phyloP scores from a whole-genome alignment of 2,888 invertebrate genomes.

The Marasmarcha lunaedactyla region DNA sequence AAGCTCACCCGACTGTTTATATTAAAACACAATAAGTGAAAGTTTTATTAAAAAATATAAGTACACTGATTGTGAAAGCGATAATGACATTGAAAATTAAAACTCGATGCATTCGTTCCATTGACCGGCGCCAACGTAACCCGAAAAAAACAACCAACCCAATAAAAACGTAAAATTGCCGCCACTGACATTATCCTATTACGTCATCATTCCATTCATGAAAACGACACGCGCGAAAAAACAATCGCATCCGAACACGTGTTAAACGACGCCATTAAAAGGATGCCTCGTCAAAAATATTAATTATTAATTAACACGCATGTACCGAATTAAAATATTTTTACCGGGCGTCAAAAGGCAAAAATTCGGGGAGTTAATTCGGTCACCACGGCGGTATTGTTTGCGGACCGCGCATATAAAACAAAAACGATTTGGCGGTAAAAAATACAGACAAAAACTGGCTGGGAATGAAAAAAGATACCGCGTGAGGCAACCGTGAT shows the following conservation, averaged over 20 bases:
- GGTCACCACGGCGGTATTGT: constrained; percentile 64
- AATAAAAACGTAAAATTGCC: constrained; percentile 68
- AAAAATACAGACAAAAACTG: constrained; percentile 50
- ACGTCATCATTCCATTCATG: constrained; percentile 69
- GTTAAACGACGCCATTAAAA: constrained; percentile 61
- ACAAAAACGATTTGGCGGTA: constrained; percentile 43
- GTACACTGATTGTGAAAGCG: constrained; percentile 57
- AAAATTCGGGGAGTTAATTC: constrained; percentile 64
- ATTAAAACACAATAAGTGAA: background rate
- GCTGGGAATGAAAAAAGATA: constrained; percentile 47
- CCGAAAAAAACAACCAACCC: constrained; percentile 56
- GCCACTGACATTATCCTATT: constrained; percentile 67
- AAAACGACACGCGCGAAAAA: constrained; percentile 54
- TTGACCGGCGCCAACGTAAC: constrained; percentile 50
- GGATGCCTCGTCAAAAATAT: constrained; percentile 58
- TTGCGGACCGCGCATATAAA: constrained; percentile 64
- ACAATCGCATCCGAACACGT: constrained; percentile 62
- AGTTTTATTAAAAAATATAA: constrained; percentile 8
- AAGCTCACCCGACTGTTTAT: background rate
- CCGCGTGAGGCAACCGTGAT: constrained; percentile 59
- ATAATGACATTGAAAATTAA: constrained; percentile 70
- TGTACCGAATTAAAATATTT: constrained; percentile 65
- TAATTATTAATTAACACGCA: constrained; percentile 66
- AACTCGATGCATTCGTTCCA: constrained; percentile 59
- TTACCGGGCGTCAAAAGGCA: constrained; percentile 64